Conservation (phyloP, 2,888 invertebrate species). For the Gastrophysa polygoni region DNA sequence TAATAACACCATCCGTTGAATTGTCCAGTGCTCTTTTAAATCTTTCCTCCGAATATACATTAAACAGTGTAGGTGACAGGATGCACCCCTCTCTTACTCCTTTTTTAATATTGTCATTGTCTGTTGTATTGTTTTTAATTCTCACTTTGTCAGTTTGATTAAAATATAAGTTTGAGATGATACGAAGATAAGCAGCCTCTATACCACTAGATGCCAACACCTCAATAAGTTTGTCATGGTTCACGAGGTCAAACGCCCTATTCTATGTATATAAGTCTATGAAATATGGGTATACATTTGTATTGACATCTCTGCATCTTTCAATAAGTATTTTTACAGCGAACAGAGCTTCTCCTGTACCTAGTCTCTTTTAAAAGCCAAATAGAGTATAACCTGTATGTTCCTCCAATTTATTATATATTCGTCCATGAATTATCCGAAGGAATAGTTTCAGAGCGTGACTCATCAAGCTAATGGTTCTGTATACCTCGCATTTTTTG, state of each 20-base stretch:
- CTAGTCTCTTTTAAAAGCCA: conserved; percentile 30
- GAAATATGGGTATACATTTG: conserved; percentile 7
- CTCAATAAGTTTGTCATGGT: too few relatives aligned
- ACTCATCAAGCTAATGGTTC: conserved; percentile 35
- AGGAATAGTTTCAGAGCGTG: conserved; percentile 34
- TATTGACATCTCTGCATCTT: conserved; percentile 21
- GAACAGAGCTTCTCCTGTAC: conserved; percentile 32
- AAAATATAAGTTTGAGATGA: too few relatives aligned
- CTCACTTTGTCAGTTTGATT: too few relatives aligned
- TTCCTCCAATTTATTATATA: conserved; percentile 25
- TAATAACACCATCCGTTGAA: background rate
- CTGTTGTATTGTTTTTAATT: too few relatives aligned
- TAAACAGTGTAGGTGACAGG: background rate
- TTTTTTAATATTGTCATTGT: background rate
- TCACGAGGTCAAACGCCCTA: too few relatives aligned
- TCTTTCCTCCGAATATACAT: background rate
- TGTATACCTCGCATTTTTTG: conserved; percentile 12
- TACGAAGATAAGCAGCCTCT: too few relatives aligned
- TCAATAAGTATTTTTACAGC: conserved; percentile 26
- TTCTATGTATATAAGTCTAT: too few relatives aligned
- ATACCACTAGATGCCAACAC: too few relatives aligned
- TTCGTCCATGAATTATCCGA: conserved; percentile 28
- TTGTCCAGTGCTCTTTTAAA: background rate
- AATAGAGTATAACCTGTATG: conserved; percentile 34
- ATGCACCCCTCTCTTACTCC: conserved; percentile 1